Percentiles rank a stretch among this genome's conserved stretches.
Conservation (phyloP, 2,797 vertebrate genomes). For the Rhinichthys osculus region DNA sequence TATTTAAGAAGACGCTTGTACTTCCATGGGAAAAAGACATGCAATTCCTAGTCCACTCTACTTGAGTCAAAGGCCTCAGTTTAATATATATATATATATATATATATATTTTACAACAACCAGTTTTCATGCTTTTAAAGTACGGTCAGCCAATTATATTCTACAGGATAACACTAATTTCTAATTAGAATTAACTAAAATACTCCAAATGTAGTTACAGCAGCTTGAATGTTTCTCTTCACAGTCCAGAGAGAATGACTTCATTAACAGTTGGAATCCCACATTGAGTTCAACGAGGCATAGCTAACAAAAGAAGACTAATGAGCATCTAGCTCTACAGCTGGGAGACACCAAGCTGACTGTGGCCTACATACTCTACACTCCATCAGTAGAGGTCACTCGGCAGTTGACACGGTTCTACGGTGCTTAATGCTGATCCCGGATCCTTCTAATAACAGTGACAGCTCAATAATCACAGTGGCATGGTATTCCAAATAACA, state of each 20-base stretch:
- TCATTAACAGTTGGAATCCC: constrained; percentile 47
- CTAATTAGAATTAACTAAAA: constrained; percentile 10
- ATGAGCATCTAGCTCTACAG: constrained; percentile 41
- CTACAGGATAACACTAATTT: constrained; percentile 18
- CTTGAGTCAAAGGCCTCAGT: not conserved
- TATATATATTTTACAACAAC: not conserved
- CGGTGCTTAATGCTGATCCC: not conserved
- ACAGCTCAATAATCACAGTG: not conserved
- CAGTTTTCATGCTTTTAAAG: not conserved
- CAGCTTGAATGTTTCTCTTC: constrained; percentile 30
- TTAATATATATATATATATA: not conserved
- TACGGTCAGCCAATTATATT: not conserved
- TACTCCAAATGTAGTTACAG: constrained; percentile 35
- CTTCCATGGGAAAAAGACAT: not conserved
- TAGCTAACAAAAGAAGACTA: constrained; percentile 46
- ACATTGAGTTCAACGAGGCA: constrained; percentile 48
- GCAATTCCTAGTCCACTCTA: not conserved
- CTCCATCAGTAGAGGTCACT: constrained; percentile 23
- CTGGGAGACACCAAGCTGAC: constrained; percentile 19
- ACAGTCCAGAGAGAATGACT: constrained; percentile 35
- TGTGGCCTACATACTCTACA: constrained; percentile 12
- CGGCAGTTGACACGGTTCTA: not conserved
- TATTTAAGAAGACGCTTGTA: not conserved
- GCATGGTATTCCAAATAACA: not conserved
- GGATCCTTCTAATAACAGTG: constrained; percentile 15